Conservation (phyloP, 1,140 invertebrate genomes). For the Hestina assimilis region DNA sequence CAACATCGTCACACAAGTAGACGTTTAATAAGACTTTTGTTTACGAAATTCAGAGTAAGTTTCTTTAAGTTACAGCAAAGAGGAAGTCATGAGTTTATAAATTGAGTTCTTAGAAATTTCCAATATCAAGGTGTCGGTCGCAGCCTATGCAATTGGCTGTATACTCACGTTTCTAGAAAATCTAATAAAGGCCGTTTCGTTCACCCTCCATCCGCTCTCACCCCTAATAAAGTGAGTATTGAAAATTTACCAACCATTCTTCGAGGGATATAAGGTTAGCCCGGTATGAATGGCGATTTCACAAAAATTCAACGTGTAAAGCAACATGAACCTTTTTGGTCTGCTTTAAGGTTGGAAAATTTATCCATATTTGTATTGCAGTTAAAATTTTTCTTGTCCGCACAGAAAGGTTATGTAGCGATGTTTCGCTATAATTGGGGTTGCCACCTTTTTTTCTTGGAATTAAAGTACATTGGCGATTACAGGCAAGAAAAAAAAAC, state of each 20-base stretch:
- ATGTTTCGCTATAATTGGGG: slow-evolving; percentile 57
- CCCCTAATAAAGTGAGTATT: slow-evolving; percentile 79
- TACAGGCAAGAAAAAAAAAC: no score
- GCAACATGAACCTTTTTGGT: slow-evolving; percentile 35
- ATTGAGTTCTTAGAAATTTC: slow-evolving; percentile 24
- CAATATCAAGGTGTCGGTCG: slow-evolving; percentile 58
- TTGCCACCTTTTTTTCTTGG: no score
- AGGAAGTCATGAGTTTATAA: slow-evolving; percentile 8
- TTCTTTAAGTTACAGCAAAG: background rate
- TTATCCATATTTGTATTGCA: background rate
- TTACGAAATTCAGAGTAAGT: no score
- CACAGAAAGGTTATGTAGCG: slow-evolving; percentile 45
- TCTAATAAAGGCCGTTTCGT: slow-evolving; percentile 76
- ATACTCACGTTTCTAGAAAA: slow-evolving; percentile 72
- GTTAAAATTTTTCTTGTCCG: slow-evolving; percentile 40
- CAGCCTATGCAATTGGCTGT: slow-evolving; percentile 56
- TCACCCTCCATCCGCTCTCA: slow-evolving; percentile 63
- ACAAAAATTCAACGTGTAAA: slow-evolving; percentile 39
- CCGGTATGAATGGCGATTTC: slow-evolving; percentile 57
- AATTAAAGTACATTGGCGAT: no score
- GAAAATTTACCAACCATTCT: slow-evolving; percentile 80
- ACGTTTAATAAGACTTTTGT: no score
- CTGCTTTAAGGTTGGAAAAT: slow-evolving; percentile 25
- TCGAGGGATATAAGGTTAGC: slow-evolving; percentile 75
- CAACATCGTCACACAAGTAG: no score